Evolutionary conservation across 2,888 invertebrate species (phyloP).

Genomic region (Andrena praecox): DNA sequence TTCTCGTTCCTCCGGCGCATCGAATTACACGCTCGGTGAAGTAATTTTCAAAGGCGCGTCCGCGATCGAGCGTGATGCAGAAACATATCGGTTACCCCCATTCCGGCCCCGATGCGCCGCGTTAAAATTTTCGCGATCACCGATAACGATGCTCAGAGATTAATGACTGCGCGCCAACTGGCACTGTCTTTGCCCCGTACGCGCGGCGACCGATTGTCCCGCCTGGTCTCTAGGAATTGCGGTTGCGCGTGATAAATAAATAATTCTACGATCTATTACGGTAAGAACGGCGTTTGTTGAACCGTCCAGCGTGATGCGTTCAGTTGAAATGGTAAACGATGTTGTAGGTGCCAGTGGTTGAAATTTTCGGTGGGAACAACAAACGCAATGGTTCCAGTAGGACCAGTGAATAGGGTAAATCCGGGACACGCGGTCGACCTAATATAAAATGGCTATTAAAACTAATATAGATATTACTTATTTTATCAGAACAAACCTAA

Average conservation of each 20-base stretch:
- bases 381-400: too few relatives aligned
- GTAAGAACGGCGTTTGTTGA: neutral
- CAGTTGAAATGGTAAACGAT: neutral
- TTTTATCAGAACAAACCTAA: too few relatives aligned
- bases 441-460: too few relatives aligned
- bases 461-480: too few relatives aligned
- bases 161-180: constrained; percentile 50
- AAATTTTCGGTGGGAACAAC: too few relatives aligned
- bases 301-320: neutral
- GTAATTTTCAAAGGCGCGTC: constrained; percentile 68
- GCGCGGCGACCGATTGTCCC: neutral
- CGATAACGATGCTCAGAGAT: constrained; percentile 64
- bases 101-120: constrained; percentile 44
- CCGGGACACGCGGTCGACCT: too few relatives aligned
- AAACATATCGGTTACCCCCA: constrained; percentile 67
- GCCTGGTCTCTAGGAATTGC: constrained; percentile 20
- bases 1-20: constrained; percentile 45
- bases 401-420: too few relatives aligned
- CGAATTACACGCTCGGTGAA: constrained; percentile 72
- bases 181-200: constrained; percentile 1
- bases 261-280: neutral
- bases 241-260: constrained; percentile 9
- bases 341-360: too few relatives aligned
- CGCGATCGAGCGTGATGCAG: constrained; percentile 63
- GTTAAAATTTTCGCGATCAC: constrained; percentile 66